phyloP scores from a whole-genome alignment of 2,888 invertebrate genomes.

The Charanyca ferruginea region DNA sequence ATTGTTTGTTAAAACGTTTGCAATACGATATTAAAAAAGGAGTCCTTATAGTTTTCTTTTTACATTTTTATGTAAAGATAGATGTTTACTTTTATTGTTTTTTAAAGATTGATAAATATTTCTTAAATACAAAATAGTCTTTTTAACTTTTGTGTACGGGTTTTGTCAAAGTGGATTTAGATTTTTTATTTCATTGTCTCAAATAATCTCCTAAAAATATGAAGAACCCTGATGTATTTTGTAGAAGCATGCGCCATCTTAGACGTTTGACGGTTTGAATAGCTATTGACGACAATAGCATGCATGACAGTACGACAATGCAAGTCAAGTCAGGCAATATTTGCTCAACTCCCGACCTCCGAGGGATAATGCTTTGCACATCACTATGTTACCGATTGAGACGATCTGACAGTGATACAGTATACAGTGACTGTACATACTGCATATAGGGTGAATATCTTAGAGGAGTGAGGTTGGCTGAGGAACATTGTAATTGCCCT shows the following conservation, averaged over 20 bases:
- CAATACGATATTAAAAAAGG: not conserved
- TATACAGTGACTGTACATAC: slow-evolving; percentile 24
- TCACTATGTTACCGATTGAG: slow-evolving; percentile 45
- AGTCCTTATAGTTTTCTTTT: not conserved
- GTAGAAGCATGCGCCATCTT: slow-evolving; percentile 24
- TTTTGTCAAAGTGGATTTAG: not conserved
- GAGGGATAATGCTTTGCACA: slow-evolving; percentile 64
- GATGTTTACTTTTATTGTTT: not conserved
- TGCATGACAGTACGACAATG: slow-evolving; percentile 58
- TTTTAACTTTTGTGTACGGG: too few species aligned
- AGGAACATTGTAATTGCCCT: not conserved
- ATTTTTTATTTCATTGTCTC: not conserved
- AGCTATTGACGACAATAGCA: slow-evolving; percentile 63
- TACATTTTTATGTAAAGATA: too few species aligned
- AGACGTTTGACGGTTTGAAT: slow-evolving; percentile 62
- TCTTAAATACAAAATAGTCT: too few species aligned
- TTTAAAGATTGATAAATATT: too few species aligned
- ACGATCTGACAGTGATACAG: slow-evolving; percentile 18
- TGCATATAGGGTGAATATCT: slow-evolving; percentile 22
- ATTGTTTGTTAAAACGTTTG: slow-evolving; percentile 51
- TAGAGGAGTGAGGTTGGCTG: not conserved
- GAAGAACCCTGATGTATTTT: slow-evolving; percentile 1
- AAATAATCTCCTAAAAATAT: not conserved
- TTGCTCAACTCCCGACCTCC: slow-evolving; percentile 61
- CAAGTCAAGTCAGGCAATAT: slow-evolving; percentile 64